A percentile compares a stretch with the other conserved stretches of the same genome.
Evolutionary conservation across 2,113 vertebrate species (phyloP).

Genomic region (Edolisoma coerulescens): DNA sequence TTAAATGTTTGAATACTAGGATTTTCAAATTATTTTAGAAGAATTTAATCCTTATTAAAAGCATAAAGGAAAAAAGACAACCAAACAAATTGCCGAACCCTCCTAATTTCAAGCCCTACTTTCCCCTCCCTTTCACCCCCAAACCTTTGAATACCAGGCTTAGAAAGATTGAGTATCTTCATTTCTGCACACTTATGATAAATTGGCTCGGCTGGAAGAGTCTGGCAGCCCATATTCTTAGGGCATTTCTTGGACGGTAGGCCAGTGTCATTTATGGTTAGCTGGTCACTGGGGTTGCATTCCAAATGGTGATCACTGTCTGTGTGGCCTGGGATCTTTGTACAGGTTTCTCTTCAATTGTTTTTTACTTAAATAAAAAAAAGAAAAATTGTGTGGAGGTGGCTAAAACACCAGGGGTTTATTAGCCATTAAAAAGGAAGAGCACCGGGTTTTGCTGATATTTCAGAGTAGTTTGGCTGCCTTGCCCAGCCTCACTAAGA

Average conservation of each 20-base stretch:
- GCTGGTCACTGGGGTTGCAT: not conserved
- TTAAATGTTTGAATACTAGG: not conserved
- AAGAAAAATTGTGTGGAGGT: fast-evolving
- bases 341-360: not conserved
- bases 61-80: not conserved
- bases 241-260: not conserved
- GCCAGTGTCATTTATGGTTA: not conserved
- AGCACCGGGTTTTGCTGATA: not conserved
- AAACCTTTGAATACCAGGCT: not conserved
- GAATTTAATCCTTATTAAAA: not conserved
- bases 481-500: not conserved
- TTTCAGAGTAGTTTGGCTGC: not conserved
- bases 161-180: not conserved
- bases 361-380: not conserved
- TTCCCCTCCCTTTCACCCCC: fast-evolving
- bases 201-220: not conserved
- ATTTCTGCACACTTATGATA: not conserved
- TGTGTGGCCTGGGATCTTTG: not conserved
- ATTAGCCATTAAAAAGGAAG: not conserved
- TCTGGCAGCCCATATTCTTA: not conserved
- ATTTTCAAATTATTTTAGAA: not conserved
- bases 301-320: not conserved
- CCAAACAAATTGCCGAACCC: not conserved
- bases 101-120: not conserved
- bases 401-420: not conserved